Conservation (phyloP, 2,113 vertebrate species). For the Dicerorhinus sumatrensis region DNA sequence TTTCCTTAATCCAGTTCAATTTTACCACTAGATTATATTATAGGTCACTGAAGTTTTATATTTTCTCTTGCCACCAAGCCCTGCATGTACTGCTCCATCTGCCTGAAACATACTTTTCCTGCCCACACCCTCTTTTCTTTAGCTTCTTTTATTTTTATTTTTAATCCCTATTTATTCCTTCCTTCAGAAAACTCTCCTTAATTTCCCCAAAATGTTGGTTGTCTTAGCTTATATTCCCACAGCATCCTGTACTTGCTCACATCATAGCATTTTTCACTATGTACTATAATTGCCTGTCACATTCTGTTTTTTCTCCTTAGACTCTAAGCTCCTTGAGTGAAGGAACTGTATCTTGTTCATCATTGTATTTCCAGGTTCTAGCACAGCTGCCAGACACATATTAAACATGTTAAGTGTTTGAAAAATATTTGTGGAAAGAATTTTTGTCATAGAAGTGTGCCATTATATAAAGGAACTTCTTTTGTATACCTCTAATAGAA, state of each 20-base stretch:
- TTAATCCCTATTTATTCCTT: neutral
- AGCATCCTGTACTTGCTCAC: neutral
- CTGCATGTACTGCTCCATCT: neutral
- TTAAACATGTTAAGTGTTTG: constrained; percentile 19
- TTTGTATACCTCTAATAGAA: constrained; percentile 35
- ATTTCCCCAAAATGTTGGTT: neutral
- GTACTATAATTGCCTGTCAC: neutral
- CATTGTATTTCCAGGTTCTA: neutral
- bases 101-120: neutral
- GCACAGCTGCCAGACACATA: neutral
- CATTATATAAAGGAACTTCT: neutral
- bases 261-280: constrained; percentile 27
- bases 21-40: constrained; percentile 3
- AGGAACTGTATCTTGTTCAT: neutral
- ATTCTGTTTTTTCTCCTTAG: neutral
- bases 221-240: neutral
- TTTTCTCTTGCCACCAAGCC: neutral
- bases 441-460: neutral
- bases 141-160: neutral
- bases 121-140: neutral
- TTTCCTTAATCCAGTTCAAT: neutral
- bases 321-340: neutral
- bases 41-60: neutral
- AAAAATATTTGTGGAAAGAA: constrained; percentile 52
- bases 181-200: neutral